Evolutionary conservation across 2,113 vertebrate species (phyloP), one percentile per base, ranked within the genome.

Genomic region (Cygnus buccinator): DNA sequence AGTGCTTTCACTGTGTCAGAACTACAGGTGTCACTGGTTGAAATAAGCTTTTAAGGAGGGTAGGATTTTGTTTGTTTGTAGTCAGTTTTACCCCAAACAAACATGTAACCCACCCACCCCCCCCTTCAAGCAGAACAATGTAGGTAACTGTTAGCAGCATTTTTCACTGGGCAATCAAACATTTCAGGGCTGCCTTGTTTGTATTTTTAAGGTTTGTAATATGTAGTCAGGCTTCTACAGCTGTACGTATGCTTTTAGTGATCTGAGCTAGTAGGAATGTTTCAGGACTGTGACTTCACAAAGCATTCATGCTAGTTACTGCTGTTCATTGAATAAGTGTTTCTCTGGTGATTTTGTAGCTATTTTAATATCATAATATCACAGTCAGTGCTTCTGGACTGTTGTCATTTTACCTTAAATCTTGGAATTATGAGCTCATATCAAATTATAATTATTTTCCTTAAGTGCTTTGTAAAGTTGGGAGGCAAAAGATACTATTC

Each of bases 281-380:
- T 57, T 54, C 2, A 28, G 57, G 11, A 50, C 37, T 4, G 23
- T 0, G 0, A 2, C 43, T 48, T 33, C 79, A 33, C 19, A 2
- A 61, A 23, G 5, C 3, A 0, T 58, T 81, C 14, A 22, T 14
- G 17, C 23, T 63, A 33, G 0, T 43, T 66, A 35, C 35, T 35
- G 35, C 35, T 35, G 35, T 35, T 35, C 35, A 35, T 35, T 35
- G 35, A 35, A 35, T 35, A 55, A 63, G 16, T 63, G 4, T 11
- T 37, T 70, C 15, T 29, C 52, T 52, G 35, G 13, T 70, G 25
- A 14, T 58, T 58, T 68, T 44, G 31, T 61, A 16, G 21, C 55
- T 63, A 13, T 28, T 59, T 79, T 35, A 52, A 79, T 55, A 37
- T 55, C 46, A 65, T 35, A 46, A 79, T 50, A 37, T 59, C 52